phyloP scores from a whole-genome alignment of 2,113 vertebrate species.

The Anolis sagrei region DNA sequence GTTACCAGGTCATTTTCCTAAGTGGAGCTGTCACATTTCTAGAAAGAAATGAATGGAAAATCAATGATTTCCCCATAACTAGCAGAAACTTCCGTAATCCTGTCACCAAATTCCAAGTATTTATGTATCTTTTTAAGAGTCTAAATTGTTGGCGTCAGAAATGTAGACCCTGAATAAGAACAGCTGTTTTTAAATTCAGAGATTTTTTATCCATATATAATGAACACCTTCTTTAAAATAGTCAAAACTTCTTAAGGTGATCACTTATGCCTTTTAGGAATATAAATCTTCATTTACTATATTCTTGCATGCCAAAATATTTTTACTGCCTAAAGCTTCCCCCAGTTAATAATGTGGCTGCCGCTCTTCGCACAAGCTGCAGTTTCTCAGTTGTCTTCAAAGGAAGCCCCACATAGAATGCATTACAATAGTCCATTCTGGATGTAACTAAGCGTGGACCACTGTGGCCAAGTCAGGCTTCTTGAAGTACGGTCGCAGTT shows the following conservation, averaged over 20 bases:
- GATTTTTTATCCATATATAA: neutral
- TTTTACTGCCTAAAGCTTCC: no score
- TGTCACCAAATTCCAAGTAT: neutral
- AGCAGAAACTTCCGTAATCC: neutral
- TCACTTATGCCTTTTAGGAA: neutral
- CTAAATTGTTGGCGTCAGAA: neutral
- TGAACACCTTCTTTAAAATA: neutral
- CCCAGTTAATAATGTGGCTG: no score
- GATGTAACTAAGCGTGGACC: no score
- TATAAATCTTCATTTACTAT: no score
- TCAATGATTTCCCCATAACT: neutral
- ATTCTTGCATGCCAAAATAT: no score
- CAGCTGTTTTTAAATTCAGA: neutral
- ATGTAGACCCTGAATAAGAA: neutral
- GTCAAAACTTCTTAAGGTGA: neutral
- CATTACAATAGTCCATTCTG: no score
- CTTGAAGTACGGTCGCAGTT: no score
- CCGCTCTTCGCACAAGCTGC: no score
- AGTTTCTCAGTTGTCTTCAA: no score
- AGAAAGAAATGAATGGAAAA: conserved; percentile 4
- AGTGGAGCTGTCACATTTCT: neutral
- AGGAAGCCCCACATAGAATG: no score
- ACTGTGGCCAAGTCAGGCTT: no score
- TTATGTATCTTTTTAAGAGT: neutral
- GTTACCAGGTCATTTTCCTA: neutral